A percentile compares a stretch with the other conserved stretches of the same genome.
phyloP scores from a whole-genome alignment of 2,888 invertebrate genomes.

The Nephrotoma guestfalica region DNA sequence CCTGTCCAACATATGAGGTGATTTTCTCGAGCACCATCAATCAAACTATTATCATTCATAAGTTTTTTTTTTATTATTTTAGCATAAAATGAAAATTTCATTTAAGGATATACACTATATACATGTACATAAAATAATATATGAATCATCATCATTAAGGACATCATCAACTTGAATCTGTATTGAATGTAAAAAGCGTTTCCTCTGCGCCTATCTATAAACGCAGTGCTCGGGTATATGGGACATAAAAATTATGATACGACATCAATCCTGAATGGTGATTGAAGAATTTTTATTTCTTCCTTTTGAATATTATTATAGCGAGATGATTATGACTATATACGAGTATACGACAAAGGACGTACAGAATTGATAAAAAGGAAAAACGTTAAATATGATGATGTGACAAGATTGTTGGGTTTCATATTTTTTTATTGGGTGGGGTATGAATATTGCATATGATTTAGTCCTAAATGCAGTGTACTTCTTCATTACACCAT shows the following conservation, averaged over 20 bases:
- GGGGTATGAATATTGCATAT: background rate
- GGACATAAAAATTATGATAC: background rate
- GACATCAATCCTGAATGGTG: background rate
- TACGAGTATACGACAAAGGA: background rate
- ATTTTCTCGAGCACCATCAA: background rate
- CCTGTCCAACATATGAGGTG: background rate
- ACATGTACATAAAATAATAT: background rate
- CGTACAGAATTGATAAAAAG: background rate
- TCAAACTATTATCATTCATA: background rate
- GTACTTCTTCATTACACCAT: background rate
- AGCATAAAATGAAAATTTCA: background rate
- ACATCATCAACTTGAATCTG: background rate
- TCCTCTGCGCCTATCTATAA: background rate
- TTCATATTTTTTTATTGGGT: background rate
- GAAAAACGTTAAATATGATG: background rate
- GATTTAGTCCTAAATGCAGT: background rate
- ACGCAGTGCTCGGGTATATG: background rate
- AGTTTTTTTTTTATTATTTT: background rate
- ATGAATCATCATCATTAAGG: background rate
- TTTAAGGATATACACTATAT: background rate
- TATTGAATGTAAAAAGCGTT: background rate
- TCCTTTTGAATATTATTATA: background rate
- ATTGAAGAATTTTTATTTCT: background rate
- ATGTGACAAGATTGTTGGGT: background rate
- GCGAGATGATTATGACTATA: background rate